Conservation (phyloP, 64 coral and sea anemone species). For the Anthopleura sola region DNA sequence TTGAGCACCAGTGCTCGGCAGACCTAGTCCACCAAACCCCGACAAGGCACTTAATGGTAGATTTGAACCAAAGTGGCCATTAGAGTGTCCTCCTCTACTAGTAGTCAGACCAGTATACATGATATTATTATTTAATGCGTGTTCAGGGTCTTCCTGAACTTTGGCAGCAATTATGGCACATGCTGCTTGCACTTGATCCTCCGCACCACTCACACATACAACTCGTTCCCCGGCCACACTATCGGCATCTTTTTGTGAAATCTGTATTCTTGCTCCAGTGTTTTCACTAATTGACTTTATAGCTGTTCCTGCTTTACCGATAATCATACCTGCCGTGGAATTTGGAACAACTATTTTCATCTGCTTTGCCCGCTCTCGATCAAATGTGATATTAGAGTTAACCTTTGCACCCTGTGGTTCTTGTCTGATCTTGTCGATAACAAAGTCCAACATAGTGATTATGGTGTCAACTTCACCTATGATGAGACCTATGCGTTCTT, state of each 20-base stretch:
- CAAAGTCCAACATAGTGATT: slow-evolving; percentile 88
- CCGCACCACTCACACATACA: slow-evolving; percentile 66
- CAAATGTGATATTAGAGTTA: slow-evolving; percentile 64
- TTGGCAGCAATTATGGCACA: slow-evolving; percentile 72
- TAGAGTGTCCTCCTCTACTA: slow-evolving; percentile 21
- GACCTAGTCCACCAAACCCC: slow-evolving; percentile 81
- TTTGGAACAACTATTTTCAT: slow-evolving; percentile 97
- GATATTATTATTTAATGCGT: slow-evolving; percentile 95
- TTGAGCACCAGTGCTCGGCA: slow-evolving; percentile 36
- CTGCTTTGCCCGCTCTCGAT: slow-evolving; percentile 87
- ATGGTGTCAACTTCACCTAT: slow-evolving; percentile 94
- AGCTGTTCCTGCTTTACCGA: slow-evolving; percentile 84
- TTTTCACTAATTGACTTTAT: slow-evolving; percentile 89
- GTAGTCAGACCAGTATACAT: slow-evolving; percentile 72
- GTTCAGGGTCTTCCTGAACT: slow-evolving; percentile 95
- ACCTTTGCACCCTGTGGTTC: slow-evolving; percentile 75
- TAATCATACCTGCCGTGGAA: slow-evolving; percentile 96
- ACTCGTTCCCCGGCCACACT: slow-evolving; percentile 86
- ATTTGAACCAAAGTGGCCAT: slow-evolving; percentile 55
- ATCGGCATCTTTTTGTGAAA: slow-evolving; percentile 94
- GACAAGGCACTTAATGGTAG: slow-evolving; percentile 53
- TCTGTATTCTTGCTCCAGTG: slow-evolving; percentile 95
- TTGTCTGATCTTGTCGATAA: slow-evolving; percentile 94
- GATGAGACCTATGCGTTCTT: slow-evolving; percentile 96
- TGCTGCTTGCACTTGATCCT: slow-evolving; percentile 88